Percentiles rank a stretch among this genome's conserved stretches.
These are phyloP conservation scores for Papilio glaucus DNA, from an alignment of 1,140 invertebrate species.

Conservation along the genomic window DNA sequence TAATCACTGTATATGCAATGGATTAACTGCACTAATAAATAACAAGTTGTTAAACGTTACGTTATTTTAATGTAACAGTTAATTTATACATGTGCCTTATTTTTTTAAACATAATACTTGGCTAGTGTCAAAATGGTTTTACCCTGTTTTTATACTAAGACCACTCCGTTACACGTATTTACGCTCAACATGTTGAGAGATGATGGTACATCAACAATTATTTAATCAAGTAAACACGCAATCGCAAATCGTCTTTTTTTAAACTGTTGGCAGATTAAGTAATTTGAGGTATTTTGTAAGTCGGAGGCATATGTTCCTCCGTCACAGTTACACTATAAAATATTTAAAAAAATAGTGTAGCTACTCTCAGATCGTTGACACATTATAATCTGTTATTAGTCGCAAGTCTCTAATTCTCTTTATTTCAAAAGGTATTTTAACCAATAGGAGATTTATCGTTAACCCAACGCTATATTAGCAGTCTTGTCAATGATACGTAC, in stretches of 20 bases:
- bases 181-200: not conserved
- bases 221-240: not conserved
- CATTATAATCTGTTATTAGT: too few species aligned
- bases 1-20: not conserved
- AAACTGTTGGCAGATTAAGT: not conserved
- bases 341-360: too few species aligned
- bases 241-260: not conserved
- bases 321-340: too few species aligned
- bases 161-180: not conserved
- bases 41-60: not conserved
- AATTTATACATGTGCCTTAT: not conserved
- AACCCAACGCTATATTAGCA: not conserved
- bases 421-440: too few species aligned
- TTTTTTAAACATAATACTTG: not conserved
- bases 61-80: constrained; percentile 14
- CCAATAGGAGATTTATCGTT: too few species aligned
- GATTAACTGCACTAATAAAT: not conserved
- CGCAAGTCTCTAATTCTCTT: too few species aligned
- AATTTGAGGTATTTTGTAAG: too few species aligned
- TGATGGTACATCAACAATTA: not conserved
- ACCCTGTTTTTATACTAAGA: not conserved
- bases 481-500: not conserved
- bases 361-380: too few species aligned
- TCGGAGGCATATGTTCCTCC: too few species aligned
- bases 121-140: not conserved